Base-by-base conservation (phyloP, 2,797 vertebrate species). In the Sebastes dallii region DNA sequence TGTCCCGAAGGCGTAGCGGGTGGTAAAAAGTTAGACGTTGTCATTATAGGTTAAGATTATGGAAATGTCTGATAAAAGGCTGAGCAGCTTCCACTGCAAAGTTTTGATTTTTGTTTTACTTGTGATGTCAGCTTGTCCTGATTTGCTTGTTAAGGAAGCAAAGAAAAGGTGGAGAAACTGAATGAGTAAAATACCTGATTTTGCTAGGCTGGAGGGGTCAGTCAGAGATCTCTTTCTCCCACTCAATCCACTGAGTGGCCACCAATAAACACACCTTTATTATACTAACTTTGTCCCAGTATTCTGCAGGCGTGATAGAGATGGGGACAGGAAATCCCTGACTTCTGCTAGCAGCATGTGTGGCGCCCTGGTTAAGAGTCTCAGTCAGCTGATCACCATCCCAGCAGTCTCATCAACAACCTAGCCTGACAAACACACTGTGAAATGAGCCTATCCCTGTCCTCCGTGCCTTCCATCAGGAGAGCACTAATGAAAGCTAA, bases 401-500 rank as follows among this genome's bases (percentile, higher is more conserved):
- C 13, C 52, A 72, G 50, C 59, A 12, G 13, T 50, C 20, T 65
- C 16, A 39, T 76, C 60, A 74, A 30, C 42, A 70, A 56, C 32
- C 11, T 10, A 65, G 39, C 72, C 58, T 56, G 52, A 78, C 77
- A 71, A 77, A 85, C 56, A 32, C 52, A 52, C 66, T 75, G 81
- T 79, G 78, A 86, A 84, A 77, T 66, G 3, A 76, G 72, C 56
- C 77, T 27, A 42, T 46, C 36, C 42, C 42, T 24, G 6, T 29
- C 42, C 39, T 72, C 67, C 36, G 14, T 75, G 59, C 10, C 66
- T 56, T 39, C 36, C 52, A 32, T 59, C 61, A 59, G 32, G 46
- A 64, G 25, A 46, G 46, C 32, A 4, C 42, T 64, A 78, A 80
- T 67, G 75, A 75, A 81, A 30, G 39, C 67, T 66, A 81, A 81